A percentile compares a stretch with the other conserved stretches of the same genome.
Evolutionary conservation across 2,888 invertebrate species (phyloP).

Genomic region (Pandemis corylana): DNA sequence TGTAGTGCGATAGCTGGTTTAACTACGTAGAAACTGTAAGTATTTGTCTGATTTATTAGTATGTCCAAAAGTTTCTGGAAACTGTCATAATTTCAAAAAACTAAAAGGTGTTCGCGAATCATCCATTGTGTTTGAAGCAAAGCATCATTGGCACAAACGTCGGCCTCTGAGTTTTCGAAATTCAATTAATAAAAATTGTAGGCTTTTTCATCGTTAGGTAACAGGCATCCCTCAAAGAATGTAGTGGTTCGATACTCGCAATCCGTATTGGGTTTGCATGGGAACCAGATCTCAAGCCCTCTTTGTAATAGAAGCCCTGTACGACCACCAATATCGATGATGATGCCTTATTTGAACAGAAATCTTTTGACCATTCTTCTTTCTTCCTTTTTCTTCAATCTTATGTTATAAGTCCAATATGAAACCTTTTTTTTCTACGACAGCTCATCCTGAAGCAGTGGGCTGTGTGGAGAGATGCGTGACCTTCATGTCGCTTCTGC

Average conservation of each 20-base stretch:
- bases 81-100: too few species aligned
- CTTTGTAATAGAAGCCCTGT: neutral
- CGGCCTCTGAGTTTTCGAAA: too few species aligned
- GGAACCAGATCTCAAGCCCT: neutral
- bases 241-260: neutral
- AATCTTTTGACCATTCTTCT: neutral
- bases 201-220: neutral
- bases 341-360: neutral
- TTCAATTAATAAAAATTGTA: neutral
- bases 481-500: constrained; percentile 88
- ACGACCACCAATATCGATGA: too few species aligned
- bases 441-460: constrained; percentile 88
- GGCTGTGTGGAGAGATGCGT: constrained; percentile 90
- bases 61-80: too few species aligned
- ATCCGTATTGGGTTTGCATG: neutral
- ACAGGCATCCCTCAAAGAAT: neutral
- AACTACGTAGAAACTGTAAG: too few species aligned
- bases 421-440: neutral
- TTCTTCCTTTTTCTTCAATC: constrained; percentile 38
- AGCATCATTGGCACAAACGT: too few species aligned
- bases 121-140: too few species aligned
- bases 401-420: neutral
- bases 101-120: too few species aligned
- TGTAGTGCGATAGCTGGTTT: neutral
- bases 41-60: too few species aligned